These are phyloP conservation scores for Mayetiola destructor DNA, from an alignment of 2,888 invertebrate genomes.

Conservation along the genomic window DNA sequence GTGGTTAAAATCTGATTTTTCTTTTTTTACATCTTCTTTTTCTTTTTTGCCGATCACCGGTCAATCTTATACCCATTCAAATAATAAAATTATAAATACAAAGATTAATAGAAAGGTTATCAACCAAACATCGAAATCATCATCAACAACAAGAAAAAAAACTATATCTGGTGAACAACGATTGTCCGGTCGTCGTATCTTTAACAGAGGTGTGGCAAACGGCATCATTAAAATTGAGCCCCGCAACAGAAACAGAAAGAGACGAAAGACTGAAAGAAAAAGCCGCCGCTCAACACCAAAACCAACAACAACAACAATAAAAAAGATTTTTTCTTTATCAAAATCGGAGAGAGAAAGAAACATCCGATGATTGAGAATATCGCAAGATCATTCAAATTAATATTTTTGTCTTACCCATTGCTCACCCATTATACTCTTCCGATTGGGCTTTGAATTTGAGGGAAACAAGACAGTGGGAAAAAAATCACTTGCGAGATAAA, in stretches of 20 bases:
- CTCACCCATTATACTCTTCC: not conserved
- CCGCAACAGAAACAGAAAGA: not conserved
- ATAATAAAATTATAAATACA: not conserved
- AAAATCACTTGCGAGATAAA: conserved; percentile 6
- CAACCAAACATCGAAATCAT: not conserved
- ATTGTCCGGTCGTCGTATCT: conserved; percentile 9
- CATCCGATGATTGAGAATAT: too few species aligned
- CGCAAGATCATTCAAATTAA: conserved; percentile 10
- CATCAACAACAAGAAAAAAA: not conserved
- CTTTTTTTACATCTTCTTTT: too few species aligned
- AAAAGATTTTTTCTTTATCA: not conserved
- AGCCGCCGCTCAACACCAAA: not conserved
- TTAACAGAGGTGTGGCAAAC: conserved; percentile 13
- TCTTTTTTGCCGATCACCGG: too few species aligned
- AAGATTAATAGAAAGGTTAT: conserved; percentile 7
- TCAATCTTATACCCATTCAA: too few species aligned
- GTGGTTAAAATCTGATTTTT: not conserved
- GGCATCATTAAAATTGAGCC: conserved; percentile 2
- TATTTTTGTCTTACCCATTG: not conserved
- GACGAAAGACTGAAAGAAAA: conserved; percentile 4
- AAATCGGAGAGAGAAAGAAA: too few species aligned
- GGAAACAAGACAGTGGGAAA: conserved; percentile 7
- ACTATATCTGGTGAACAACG: not conserved
- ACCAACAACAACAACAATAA: not conserved
- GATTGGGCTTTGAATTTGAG: not conserved